A percentile compares a stretch with the other conserved stretches of the same genome.
phyloP scores from a whole-genome alignment of 2,113 vertebrate species.

The Psilopogon haemacephalus region DNA sequence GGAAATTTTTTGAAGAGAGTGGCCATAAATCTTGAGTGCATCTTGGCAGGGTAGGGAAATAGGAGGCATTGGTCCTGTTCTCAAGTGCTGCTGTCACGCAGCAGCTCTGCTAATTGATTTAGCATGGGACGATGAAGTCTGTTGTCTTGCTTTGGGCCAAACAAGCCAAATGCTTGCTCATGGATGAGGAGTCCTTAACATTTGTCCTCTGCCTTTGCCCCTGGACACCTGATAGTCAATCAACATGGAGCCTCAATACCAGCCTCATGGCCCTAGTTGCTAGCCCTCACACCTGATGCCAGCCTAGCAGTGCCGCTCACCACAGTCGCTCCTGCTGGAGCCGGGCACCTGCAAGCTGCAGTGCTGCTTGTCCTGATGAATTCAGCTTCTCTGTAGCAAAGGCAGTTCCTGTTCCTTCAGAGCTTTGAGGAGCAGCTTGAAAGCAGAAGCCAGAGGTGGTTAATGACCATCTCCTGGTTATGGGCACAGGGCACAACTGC shows the following conservation, averaged over 20 bases:
- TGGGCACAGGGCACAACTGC: not conserved
- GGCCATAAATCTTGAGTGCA: not conserved
- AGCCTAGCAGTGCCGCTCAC: not conserved
- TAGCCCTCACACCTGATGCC: accelerated
- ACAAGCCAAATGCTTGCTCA: not conserved
- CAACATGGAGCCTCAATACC: accelerated
- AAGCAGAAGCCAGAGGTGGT: not conserved
- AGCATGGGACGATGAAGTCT: not conserved
- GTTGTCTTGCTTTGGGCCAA: not conserved
- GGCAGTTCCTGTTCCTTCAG: not conserved
- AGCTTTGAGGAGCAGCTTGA: not conserved
- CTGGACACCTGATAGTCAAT: not conserved
- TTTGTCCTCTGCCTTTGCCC: not conserved
- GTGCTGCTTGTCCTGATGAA: not conserved
- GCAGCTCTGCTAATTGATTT: not conserved
- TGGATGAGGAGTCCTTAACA: not conserved
- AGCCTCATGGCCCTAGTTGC: accelerated
- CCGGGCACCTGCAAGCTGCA: not conserved
- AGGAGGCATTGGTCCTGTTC: not conserved
- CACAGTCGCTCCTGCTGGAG: accelerated
- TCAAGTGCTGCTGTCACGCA: not conserved
- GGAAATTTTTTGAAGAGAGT: not conserved
- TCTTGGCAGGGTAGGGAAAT: not conserved
- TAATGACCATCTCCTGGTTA: not conserved
- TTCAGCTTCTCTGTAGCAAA: not conserved